Percentiles rank a stretch among this genome's conserved stretches.
Conservation (phyloP, 1,140 invertebrate genomes). For the Rhynchophorus ferrugineus region DNA sequence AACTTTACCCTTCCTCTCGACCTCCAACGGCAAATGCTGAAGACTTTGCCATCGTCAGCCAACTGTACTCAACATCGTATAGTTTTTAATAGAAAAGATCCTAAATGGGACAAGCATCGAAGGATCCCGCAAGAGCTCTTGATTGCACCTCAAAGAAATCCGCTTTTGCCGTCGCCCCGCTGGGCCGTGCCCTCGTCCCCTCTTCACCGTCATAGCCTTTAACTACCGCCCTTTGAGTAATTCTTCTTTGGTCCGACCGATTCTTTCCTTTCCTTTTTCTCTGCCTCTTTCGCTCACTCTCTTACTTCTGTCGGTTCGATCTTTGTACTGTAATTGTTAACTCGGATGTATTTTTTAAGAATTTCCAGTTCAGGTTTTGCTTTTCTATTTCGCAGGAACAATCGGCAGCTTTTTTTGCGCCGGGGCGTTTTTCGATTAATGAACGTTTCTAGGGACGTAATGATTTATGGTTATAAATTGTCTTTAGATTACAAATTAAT, state of each 20-base stretch:
- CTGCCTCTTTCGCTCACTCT: neutral
- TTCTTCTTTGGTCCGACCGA: neutral
- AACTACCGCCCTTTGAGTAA: neutral
- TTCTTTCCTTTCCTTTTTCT: neutral
- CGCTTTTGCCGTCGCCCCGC: neutral
- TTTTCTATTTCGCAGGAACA: no score
- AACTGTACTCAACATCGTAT: neutral
- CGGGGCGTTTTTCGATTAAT: no score
- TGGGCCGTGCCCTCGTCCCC: neutral
- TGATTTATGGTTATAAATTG: no score
- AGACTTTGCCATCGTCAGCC: neutral
- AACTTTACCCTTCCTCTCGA: neutral
- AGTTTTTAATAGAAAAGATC: neutral
- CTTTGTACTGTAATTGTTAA: no score
- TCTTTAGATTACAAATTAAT: no score
- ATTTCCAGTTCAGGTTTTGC: no score
- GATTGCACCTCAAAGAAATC: conserved; percentile 9
- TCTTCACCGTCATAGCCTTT: neutral
- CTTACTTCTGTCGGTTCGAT: no score
- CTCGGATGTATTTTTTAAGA: no score
- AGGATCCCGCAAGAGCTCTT: neutral
- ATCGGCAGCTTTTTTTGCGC: no score
- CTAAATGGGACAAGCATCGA: neutral
- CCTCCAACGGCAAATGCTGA: neutral
- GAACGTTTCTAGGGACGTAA: no score